Evolutionary conservation across 2,797 vertebrate species (phyloP).

Genomic region (Harpagifer antarcticus): DNA sequence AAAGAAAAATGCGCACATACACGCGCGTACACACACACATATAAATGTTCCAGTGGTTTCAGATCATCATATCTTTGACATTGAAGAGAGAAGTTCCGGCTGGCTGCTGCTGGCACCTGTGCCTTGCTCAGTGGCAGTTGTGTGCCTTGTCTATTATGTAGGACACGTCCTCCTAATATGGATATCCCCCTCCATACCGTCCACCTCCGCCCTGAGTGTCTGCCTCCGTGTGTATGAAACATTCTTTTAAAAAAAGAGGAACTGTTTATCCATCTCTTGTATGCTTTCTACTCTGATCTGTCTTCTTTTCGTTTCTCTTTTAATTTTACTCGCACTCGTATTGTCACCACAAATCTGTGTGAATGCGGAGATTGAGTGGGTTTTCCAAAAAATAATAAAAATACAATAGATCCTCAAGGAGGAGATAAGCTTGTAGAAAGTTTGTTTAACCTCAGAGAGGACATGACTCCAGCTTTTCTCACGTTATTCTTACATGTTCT

Average conservation of each 20-base stretch:
- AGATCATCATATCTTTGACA: constrained; percentile 51
- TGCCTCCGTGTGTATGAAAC: constrained; percentile 61
- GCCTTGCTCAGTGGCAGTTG: constrained; percentile 75
- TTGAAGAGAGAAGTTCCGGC: constrained; percentile 6
- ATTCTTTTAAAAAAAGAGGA: constrained; percentile 13
- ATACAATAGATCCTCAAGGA: constrained; percentile 10
- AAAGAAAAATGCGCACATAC: constrained; percentile 42
- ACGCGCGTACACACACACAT: not conserved
- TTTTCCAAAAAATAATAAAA: constrained; percentile 17
- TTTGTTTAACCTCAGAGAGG: constrained; percentile 50
- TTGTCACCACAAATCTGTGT: constrained; percentile 15
- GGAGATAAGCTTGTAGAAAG: constrained; percentile 64
- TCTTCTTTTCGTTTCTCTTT: not conserved
- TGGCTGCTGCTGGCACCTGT: constrained; percentile 61
- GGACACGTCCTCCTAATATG: constrained; percentile 85
- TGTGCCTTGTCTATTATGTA: constrained; percentile 75
- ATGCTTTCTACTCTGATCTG: not conserved
- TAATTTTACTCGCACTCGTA: not conserved
- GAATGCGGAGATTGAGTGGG: constrained; percentile 17
- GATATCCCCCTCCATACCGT: constrained; percentile 45
- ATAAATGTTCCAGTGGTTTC: constrained; percentile 62
- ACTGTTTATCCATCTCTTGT: not conserved
- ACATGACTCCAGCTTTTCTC: not conserved
- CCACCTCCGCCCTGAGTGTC: constrained; percentile 60
- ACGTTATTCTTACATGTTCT: not conserved